Conservation (phyloP, 2,113 vertebrate genomes). For the Tenebrosternarchus preto region DNA sequence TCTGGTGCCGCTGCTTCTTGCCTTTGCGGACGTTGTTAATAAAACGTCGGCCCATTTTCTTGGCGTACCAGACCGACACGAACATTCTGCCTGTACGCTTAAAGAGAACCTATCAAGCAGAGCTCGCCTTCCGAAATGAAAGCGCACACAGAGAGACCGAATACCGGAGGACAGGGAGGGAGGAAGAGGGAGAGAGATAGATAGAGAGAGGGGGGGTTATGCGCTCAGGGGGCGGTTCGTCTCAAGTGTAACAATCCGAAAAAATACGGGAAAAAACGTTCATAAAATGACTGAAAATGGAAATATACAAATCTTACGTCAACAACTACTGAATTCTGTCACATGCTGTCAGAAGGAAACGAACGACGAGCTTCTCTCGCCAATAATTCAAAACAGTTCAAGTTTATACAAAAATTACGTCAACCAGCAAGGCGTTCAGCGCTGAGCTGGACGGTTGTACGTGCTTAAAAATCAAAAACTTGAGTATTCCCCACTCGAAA, state of each 20-base stretch:
- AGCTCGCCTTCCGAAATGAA: neutral
- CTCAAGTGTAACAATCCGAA: neutral
- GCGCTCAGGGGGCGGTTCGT: neutral
- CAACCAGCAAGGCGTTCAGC: too few species aligned
- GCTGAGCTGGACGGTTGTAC: too few species aligned
- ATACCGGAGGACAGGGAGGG: conserved; percentile 19
- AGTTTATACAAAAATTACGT: too few species aligned
- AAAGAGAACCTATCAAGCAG: neutral
- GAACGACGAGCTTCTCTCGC: too few species aligned
- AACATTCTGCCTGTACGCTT: conserved; percentile 66
- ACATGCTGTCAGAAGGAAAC: too few species aligned
- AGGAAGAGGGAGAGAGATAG: neutral
- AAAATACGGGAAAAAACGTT: neutral
- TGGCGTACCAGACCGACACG: conserved; percentile 78
- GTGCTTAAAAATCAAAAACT: too few species aligned
- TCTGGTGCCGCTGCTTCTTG: conserved; percentile 68
- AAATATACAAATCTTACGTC: neutral
- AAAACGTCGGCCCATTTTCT: conserved; percentile 75
- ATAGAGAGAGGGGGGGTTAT: neutral
- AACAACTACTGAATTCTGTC: too few species aligned
- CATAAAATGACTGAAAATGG: neutral
- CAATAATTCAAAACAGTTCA: too few species aligned
- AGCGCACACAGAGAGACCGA: conserved; percentile 3
- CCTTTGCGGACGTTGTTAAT: conserved; percentile 74
- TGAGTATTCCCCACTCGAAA: too few species aligned